Percentiles rank a stretch among this genome's conserved stretches.
These are phyloP conservation scores for Argya squamiceps DNA, from an alignment of 2,797 vertebrate species.

Conservation along the genomic window DNA sequence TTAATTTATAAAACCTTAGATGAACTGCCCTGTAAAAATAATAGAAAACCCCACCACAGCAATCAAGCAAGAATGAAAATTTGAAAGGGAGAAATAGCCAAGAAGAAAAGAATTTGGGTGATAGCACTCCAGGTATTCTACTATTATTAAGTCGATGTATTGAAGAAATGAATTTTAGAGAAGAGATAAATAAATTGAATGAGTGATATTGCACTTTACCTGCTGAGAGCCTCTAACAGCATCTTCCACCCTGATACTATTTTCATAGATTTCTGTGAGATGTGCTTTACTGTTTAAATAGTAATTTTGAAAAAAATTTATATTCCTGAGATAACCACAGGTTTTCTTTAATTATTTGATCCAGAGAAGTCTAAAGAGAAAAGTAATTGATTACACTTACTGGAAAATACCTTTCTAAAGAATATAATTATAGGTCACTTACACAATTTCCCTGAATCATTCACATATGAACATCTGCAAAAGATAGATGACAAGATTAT, in stretches of 20 bases:
- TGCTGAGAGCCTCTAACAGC: conserved; percentile 75
- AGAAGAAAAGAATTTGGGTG: not conserved
- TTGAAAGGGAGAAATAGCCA: not conserved
- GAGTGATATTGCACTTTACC: conserved; percentile 65
- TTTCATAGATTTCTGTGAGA: conserved; percentile 56
- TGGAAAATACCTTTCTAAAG: not conserved
- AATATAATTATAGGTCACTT: not conserved
- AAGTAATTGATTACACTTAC: not conserved
- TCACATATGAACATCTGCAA: not conserved
- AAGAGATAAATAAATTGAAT: not conserved
- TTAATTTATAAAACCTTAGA: not conserved
- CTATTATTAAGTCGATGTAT: not conserved
- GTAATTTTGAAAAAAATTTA: conserved; percentile 59
- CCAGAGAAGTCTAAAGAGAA: conserved; percentile 72
- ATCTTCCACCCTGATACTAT: conserved; percentile 65
- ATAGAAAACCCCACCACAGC: accelerated
- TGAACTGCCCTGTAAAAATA: not conserved
- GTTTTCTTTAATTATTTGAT: conserved; percentile 76
- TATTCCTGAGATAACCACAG: conserved; percentile 77
- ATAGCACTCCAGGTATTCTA: not conserved
- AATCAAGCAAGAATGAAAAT: not conserved
- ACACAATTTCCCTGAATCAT: not conserved
- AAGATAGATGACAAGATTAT: not conserved
- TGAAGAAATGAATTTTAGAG: not conserved
- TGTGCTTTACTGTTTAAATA: conserved; percentile 74